Evolutionary conservation across 1,140 invertebrate species (phyloP).

Genomic region (Leptinotarsa defecta): DNA sequence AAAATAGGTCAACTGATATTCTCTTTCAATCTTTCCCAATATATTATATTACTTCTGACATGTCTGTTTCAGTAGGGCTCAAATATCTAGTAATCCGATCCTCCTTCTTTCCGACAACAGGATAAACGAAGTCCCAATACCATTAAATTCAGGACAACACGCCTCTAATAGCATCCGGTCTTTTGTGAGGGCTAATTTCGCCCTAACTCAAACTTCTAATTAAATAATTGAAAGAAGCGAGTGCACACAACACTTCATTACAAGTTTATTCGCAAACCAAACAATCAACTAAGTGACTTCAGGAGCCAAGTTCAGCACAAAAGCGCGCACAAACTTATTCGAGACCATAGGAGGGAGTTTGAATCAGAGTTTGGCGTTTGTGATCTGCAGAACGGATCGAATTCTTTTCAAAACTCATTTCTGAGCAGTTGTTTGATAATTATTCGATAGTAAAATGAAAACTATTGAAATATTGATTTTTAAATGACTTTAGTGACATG

Average conservation of each 20-base stretch:
- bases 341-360: background rate
- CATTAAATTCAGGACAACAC: background rate
- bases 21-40: too few relatives aligned
- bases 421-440: too few relatives aligned
- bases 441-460: too few relatives aligned
- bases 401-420: too few relatives aligned
- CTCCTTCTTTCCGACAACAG: too few relatives aligned
- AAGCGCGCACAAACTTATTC: background rate
- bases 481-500: too few relatives aligned
- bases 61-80: too few relatives aligned
- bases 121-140: too few relatives aligned
- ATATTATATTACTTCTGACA: too few relatives aligned
- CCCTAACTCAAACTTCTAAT: constrained; percentile 15
- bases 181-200: constrained; percentile 1
- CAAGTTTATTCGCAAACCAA: constrained; percentile 19
- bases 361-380: background rate
- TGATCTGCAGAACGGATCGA: background rate
- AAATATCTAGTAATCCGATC: too few relatives aligned
- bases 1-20: too few relatives aligned
- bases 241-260: constrained; percentile 23
- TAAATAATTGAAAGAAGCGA: constrained; percentile 24
- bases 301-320: constrained; percentile 5
- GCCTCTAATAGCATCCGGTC: constrained; percentile 12
- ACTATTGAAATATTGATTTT: too few relatives aligned
- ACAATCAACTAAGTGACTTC: constrained; percentile 23